Conservation (phyloP, 2,888 invertebrate species). For the Platycheirus rosarum region DNA sequence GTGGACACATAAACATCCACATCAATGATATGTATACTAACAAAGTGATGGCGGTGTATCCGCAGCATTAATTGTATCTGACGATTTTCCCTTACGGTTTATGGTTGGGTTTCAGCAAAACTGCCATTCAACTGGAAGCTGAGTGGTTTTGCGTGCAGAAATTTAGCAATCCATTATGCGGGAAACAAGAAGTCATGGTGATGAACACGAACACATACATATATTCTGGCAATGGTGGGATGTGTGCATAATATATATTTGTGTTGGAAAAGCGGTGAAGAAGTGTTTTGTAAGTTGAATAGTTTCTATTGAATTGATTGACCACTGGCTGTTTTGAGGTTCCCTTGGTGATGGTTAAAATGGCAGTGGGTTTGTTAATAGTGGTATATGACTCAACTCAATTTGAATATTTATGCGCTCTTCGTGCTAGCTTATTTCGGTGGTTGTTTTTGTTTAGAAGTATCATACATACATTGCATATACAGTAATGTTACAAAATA, state of each 20-base stretch:
- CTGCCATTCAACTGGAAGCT: conserved; percentile 58
- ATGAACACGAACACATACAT: too few species aligned
- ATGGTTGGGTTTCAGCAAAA: conserved; percentile 42
- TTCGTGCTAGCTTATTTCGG: too few species aligned
- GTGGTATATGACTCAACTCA: too few species aligned
- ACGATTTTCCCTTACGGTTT: conserved; percentile 60
- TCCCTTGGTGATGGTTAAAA: conserved; percentile 15
- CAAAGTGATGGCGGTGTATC: conserved; percentile 17
- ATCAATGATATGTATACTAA: not conserved
- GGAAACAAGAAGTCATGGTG: conserved; percentile 7
- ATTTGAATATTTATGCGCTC: too few species aligned
- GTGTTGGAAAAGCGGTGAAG: not conserved
- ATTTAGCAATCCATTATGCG: conserved; percentile 34
- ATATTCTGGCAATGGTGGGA: not conserved
- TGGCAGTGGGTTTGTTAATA: not conserved
- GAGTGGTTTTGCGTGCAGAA: conserved; percentile 61
- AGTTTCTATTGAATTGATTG: conserved; percentile 45
- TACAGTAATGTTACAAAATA: too few species aligned
- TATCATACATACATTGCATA: too few species aligned
- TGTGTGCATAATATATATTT: not conserved
- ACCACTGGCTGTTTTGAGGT: conserved; percentile 48
- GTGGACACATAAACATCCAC: conserved; percentile 18
- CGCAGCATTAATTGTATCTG: conserved; percentile 65
- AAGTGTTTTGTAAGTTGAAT: conserved; percentile 5
- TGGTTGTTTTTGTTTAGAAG: too few species aligned